Evolutionary conservation across 1,140 invertebrate species (phyloP).

Genomic region (Caerostris darwini): DNA sequence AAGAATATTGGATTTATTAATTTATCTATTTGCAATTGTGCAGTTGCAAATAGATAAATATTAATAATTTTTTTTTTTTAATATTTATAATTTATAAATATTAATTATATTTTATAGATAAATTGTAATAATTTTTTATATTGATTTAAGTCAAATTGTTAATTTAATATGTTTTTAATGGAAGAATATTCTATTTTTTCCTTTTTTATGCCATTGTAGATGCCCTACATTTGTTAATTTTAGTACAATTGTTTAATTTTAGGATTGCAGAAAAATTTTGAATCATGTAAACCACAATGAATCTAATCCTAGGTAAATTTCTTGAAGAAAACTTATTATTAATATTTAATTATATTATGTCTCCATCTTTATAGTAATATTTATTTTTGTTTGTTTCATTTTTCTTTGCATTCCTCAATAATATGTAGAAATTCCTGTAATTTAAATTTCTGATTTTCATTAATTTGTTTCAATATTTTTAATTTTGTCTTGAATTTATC

Average conservation of each 20-base stretch:
- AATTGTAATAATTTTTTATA: neutral
- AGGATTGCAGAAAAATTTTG: slow-evolving; percentile 40
- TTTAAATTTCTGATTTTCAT: neutral
- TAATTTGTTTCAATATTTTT: neutral
- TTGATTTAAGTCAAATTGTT: neutral
- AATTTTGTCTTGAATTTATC: neutral
- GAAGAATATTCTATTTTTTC: too few relatives aligned
- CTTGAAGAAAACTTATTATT: neutral
- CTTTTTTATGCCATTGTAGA: too few relatives aligned
- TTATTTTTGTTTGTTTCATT: neutral
- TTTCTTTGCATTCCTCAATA: neutral
- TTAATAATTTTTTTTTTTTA: neutral
- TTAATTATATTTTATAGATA: neutral
- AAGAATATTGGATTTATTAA: neutral
- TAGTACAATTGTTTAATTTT: neutral
- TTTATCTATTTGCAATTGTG: neutral
- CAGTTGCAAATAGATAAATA: neutral
- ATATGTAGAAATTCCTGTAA: neutral
- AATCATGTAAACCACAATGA: slow-evolving; percentile 9
- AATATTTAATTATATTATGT: neutral
- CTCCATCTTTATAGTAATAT: neutral
- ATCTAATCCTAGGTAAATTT: neutral
- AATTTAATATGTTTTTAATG: neutral
- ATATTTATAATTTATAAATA: neutral
- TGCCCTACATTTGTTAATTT: neutral